Percentiles rank a stretch among this genome's conserved stretches.
Conservation (phyloP, 53 echinoderm and acorn worm species). For the Holothuria scabra region DNA sequence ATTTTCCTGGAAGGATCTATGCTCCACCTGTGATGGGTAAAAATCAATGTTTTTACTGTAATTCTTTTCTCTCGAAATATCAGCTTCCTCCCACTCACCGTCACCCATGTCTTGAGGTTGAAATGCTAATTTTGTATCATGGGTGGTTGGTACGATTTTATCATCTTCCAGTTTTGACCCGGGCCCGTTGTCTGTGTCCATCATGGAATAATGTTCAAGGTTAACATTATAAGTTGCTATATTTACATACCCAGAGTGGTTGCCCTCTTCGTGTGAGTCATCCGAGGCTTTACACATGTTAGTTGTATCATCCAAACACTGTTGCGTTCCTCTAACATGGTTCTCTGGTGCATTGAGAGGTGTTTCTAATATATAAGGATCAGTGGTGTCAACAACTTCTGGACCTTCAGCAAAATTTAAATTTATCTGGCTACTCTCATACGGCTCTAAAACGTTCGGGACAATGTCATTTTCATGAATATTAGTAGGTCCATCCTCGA, state of each 20-base stretch:
- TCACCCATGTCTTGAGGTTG: constrained; percentile 11
- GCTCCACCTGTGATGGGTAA: neutral
- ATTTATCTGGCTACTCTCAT: neutral
- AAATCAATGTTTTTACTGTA: neutral
- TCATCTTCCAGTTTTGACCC: neutral
- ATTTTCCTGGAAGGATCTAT: constrained; percentile 12
- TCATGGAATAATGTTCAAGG: neutral
- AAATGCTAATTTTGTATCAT: neutral
- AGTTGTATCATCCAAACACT: neutral
- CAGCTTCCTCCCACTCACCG: neutral
- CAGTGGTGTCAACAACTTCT: neutral
- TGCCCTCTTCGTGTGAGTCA: neutral
- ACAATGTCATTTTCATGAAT: constrained; percentile 8
- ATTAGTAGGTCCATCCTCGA: neutral
- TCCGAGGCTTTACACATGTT: neutral
- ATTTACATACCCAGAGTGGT: neutral
- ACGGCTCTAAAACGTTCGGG: neutral
- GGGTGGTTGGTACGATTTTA: neutral
- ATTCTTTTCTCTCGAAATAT: neutral
- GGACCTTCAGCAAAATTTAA: neutral
- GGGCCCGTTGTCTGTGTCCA: neutral
- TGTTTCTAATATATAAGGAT: neutral
- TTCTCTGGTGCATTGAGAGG: neutral
- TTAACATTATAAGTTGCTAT: neutral
- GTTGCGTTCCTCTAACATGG: neutral